Conservation (phyloP, 2,888 invertebrate genomes). For the Synergus laeviventris region DNA sequence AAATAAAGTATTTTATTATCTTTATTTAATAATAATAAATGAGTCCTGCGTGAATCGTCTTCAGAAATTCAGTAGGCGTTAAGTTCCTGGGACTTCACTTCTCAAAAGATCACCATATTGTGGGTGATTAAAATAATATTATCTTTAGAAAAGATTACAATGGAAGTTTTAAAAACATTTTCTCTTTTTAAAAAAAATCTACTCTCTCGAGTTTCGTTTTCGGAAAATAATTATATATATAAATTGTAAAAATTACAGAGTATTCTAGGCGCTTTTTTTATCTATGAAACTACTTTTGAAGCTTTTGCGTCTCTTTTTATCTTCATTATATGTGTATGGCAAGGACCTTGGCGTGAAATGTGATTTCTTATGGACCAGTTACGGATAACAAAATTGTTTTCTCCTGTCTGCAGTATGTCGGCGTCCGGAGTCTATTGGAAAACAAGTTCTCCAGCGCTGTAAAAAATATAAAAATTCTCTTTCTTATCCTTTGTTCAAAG, state of each 20-base stretch:
- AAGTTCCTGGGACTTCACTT: background rate
- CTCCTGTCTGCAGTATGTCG: slow-evolving; percentile 43
- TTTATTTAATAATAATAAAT: background rate
- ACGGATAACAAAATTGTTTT: slow-evolving; percentile 47
- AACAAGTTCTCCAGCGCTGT: slow-evolving; percentile 40
- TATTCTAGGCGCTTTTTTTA: background rate
- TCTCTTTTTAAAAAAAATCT: background rate
- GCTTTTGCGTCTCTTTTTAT: background rate
- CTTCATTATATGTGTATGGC: background rate
- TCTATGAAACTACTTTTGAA: background rate
- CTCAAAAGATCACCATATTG: background rate
- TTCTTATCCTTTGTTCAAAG: too few species aligned
- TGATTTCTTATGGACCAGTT: slow-evolving; percentile 8
- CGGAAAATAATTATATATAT: background rate
- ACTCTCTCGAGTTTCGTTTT: background rate
- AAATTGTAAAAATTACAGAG: background rate
- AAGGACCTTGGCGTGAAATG: slow-evolving; percentile 20
- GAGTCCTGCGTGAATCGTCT: background rate
- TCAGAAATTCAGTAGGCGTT: background rate
- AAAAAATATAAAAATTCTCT: background rate
- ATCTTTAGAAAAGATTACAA: background rate
- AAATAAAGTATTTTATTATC: background rate
- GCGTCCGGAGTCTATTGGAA: slow-evolving; percentile 34
- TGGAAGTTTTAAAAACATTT: background rate
- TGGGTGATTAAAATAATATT: background rate